Conservation (phyloP, 2,888 invertebrate genomes). For the Pristionchus entomophagus region DNA sequence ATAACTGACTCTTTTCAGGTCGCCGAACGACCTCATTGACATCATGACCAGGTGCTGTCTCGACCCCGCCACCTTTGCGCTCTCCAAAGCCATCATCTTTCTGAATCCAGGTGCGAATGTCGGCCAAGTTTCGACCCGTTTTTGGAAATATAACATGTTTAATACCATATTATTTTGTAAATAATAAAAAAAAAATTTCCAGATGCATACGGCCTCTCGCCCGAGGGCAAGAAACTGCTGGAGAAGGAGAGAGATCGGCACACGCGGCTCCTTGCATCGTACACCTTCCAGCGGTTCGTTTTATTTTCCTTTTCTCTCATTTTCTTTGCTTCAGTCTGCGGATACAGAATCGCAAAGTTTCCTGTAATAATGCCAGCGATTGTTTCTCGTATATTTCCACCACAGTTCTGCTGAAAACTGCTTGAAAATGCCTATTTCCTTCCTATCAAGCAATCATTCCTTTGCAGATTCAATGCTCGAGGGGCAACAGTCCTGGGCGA, state of each 20-base stretch:
- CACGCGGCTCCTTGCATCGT: background rate
- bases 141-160: background rate
- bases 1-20: constrained; percentile 1
- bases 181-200: background rate
- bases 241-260: background rate
- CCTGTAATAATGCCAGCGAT: no score
- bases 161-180: background rate
- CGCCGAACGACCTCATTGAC: constrained; percentile 23
- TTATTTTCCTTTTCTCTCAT: background rate
- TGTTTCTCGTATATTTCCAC: no score
- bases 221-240: background rate
- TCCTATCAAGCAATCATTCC: background rate
- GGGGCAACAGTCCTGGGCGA: constrained; percentile 6
- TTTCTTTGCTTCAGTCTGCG: no score
- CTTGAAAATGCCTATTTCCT: background rate
- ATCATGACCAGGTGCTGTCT: background rate
- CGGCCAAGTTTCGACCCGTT: background rate
- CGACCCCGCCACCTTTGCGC: constrained; percentile 18
- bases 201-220: constrained; percentile 25
- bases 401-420: background rate
- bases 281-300: constrained; percentile 11
- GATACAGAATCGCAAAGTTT: no score
- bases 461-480: background rate
- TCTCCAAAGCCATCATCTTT: constrained; percentile 20
- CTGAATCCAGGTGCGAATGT: constrained; percentile 24